Base-by-base conservation (phyloP, 1,140 invertebrate species). In the Odontomachus brunneus region DNA sequence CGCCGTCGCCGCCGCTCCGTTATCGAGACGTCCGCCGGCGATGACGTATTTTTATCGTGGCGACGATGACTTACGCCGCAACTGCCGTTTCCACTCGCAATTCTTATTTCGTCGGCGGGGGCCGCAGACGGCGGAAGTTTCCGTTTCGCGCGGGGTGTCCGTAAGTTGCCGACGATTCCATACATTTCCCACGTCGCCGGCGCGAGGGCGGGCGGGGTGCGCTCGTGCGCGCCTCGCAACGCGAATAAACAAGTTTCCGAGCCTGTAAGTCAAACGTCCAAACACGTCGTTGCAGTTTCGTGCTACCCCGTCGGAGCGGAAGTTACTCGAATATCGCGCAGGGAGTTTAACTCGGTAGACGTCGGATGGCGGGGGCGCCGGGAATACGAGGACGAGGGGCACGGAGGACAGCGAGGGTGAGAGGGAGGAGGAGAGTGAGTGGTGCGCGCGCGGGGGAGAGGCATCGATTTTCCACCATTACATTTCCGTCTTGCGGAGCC, bases 251-350 rank as follows among this genome's bases (percentile, higher is more conserved):
- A 82, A 84, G 57, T 26, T 67, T 24, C 62, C 49, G 69, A 82
- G 82, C 78, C 74, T 74, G 82, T 87, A 87, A 88, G 85, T 88
- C 86, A 84, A 87, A 87, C 74, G 86, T 84, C 71, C 75, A 87
- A 87, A 87, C 85, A 55, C 51, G 82, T 84, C 82, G 85, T 55
- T 57, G 76, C 60, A 87, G 76, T 86, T 71, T 73, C 74, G 63
- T 26, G 74, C 49, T 26, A 55, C 24, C 51, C 75, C 78, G 59
- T 85, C 74, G 38, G 81, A 69, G 69, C 57, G 60, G 17, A 88
- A 87, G 69, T 83, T 78, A 57, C 62, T 78, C 62, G 74, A 83
- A 80, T 65, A 75, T 86, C 82, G 19, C 29, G 26, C 17, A 72
- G 60, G 38, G 81, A 83, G 71, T 83, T 83, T 82, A 82, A 72